Conservation (phyloP, 2,888 invertebrate genomes). For the Campaea margaritaria region DNA sequence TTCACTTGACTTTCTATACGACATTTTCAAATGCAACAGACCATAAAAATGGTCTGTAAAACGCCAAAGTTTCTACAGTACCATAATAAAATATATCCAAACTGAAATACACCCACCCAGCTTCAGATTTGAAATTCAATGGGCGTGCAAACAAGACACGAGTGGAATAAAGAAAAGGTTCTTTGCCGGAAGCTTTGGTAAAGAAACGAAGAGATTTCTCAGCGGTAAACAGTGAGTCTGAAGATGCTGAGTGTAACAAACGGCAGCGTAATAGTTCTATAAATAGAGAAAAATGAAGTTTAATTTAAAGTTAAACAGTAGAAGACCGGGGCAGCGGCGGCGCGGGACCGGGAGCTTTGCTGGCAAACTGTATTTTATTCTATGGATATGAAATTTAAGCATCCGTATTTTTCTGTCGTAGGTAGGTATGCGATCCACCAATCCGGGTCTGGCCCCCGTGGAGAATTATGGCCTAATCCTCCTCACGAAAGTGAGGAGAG, state of each 20-base stretch:
- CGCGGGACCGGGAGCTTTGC: no score
- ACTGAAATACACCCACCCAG: constrained; percentile 2
- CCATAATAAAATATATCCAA: not conserved
- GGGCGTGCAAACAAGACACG: constrained; percentile 13
- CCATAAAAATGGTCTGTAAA: not conserved
- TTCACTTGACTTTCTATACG: no score
- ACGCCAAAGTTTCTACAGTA: not conserved
- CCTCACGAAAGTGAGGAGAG: no score
- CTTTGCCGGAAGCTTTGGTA: constrained; percentile 7
- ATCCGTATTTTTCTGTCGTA: no score
- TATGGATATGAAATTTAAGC: no score
- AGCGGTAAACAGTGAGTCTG: constrained; percentile 14
- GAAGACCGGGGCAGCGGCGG: no score
- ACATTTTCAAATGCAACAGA: no score
- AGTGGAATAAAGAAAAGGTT: constrained; percentile 25
- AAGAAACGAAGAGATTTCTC: constrained; percentile 11
- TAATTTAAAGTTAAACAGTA: no score
- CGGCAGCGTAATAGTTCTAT: not conserved
- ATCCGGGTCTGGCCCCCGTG: no score
- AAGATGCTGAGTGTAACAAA: not conserved
- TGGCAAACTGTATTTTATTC: no score
- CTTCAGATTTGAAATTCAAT: constrained; percentile 29
- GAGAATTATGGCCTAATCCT: no score
- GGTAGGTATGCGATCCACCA: no score
- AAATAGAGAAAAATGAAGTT: not conserved